Conservation (phyloP, 2,797 vertebrate genomes). For the Botia almorhae region DNA sequence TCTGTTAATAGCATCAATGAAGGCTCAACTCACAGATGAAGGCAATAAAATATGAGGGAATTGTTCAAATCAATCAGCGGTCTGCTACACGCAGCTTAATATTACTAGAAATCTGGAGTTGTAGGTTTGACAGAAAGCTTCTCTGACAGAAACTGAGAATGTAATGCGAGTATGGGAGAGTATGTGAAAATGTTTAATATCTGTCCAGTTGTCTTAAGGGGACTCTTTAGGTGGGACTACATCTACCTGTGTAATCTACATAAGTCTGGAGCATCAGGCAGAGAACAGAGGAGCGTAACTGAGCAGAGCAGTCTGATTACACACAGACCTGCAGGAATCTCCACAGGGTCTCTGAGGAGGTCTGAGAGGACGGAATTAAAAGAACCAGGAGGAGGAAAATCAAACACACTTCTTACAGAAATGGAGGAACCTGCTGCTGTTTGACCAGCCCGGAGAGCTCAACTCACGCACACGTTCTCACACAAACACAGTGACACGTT, state of each 20-base stretch:
- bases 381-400: constrained; percentile 33
- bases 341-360: constrained; percentile 36
- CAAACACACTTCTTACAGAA: constrained; percentile 34
- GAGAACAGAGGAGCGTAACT: neutral
- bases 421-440: constrained; percentile 38
- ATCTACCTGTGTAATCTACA: no score
- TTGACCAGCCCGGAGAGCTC: constrained; percentile 41
- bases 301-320: no score
- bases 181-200: no score
- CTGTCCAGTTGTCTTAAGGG: no score
- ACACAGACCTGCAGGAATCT: constrained; percentile 32
- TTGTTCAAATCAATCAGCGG: neutral
- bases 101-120: neutral
- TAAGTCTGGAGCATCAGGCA: no score
- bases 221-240: no score
- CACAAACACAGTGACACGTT: constrained; percentile 2
- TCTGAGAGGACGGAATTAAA: constrained; percentile 23
- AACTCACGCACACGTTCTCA: constrained; percentile 35
- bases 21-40: neutral
- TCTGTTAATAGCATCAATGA: constrained; percentile 34
- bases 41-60: neutral
- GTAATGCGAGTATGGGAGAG: no score
- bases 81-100: no score
- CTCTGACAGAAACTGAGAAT: no score
- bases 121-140: no score